Percentiles rank a stretch among this genome's conserved stretches.
phyloP scores from a whole-genome alignment of 2,797 vertebrate genomes.

The Mus caroli region DNA sequence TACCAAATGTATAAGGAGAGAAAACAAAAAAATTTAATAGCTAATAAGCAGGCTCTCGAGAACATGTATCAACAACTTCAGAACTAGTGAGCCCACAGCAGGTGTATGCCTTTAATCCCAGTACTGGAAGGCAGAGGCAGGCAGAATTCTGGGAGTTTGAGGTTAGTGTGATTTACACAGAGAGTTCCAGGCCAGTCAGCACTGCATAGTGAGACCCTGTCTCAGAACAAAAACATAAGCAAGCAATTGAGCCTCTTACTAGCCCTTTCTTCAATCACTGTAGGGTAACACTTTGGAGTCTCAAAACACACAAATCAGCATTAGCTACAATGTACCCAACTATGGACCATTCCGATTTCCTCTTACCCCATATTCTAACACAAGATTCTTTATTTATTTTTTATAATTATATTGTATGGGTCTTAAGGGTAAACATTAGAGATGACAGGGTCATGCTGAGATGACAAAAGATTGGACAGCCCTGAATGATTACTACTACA shows the following conservation, averaged over 20 bases:
- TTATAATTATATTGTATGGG: neutral
- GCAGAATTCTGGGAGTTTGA: neutral
- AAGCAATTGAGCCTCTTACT: neutral
- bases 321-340: neutral
- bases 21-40: constrained; percentile 62
- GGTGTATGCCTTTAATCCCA: neutral
- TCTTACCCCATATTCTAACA: neutral
- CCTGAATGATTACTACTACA: neutral
- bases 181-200: neutral
- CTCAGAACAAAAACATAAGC: neutral
- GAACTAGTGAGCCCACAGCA: neutral
- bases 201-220: neutral
- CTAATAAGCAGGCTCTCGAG: neutral
- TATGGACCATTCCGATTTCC: neutral
- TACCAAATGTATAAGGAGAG: neutral
- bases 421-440: neutral
- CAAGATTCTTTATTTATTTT: neutral
- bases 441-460: neutral
- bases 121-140: neutral
- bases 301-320: constrained; percentile 36
- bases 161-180: neutral
- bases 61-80: constrained; percentile 41
- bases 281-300: neutral
- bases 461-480: neutral
- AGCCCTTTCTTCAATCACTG: neutral